Percentiles rank a stretch among this genome's conserved stretches.
These are phyloP conservation scores for Anabacerthia variegaticeps DNA, from an alignment of 2,797 vertebrate genomes.

Conservation along the genomic window DNA sequence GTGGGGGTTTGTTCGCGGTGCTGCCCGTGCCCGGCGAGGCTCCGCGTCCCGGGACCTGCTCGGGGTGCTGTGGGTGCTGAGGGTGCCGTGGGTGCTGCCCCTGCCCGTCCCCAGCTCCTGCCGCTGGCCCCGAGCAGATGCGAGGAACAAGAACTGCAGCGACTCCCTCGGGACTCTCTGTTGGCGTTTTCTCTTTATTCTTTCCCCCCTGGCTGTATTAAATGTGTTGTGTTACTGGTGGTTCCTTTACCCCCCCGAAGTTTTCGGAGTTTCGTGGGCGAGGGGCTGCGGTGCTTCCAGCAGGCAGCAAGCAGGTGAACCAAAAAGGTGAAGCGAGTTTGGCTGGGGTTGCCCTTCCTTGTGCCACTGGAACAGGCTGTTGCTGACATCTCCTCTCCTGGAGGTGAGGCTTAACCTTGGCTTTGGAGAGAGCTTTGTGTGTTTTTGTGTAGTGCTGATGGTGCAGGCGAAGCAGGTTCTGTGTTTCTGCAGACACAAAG, in stretches of 20 bases:
- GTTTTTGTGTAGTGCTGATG: background rate
- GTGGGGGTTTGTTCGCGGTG: too few relatives aligned
- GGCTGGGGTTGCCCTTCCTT: background rate
- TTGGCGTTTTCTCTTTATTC: background rate
- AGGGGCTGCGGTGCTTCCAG: fast-evolving
- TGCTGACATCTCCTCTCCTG: background rate
- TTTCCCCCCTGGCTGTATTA: fast-evolving
- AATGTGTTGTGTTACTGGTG: fast-evolving
- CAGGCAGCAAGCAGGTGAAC: background rate
- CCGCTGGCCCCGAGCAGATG: background rate
- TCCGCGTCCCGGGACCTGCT: too few relatives aligned
- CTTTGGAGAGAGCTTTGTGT: background rate
- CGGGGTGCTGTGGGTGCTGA: too few relatives aligned
- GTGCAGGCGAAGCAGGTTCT: background rate
- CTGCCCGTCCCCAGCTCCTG: too few relatives aligned
- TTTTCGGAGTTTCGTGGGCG: background rate
- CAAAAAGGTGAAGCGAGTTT: background rate
- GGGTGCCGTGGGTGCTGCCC: too few relatives aligned
- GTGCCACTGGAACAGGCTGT: background rate
- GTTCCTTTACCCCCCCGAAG: background rate
- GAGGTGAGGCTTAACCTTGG: background rate
- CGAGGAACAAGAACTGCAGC: background rate
- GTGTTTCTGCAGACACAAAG: background rate
- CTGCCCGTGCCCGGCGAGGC: too few relatives aligned
- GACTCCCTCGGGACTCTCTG: background rate